phyloP scores from a whole-genome alignment of 2,888 invertebrate species.

The Drepanosiphum platanoidis region DNA sequence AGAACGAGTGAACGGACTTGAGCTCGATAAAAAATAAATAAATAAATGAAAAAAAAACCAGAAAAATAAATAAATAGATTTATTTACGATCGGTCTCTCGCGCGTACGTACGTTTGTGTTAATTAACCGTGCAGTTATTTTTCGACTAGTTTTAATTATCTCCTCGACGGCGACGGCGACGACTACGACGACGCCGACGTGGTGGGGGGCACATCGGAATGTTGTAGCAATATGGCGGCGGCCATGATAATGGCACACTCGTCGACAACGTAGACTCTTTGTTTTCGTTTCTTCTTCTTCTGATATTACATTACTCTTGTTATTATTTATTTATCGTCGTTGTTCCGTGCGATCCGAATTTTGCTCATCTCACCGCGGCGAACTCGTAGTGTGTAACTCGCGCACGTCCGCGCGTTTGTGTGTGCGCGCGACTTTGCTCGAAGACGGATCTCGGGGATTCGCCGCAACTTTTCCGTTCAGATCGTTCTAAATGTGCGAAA shows the following conservation, averaged over 20 bases:
- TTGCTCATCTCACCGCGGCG: too few relatives aligned
- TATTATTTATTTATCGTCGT: too few relatives aligned
- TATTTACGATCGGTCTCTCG: slow-evolving; percentile 30
- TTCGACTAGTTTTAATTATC: slow-evolving; percentile 61
- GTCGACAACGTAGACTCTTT: slow-evolving; percentile 61
- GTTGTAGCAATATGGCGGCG: slow-evolving; percentile 62
- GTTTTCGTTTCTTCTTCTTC: slow-evolving; percentile 62
- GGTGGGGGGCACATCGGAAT: slow-evolving; percentile 61
- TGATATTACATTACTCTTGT: slow-evolving; percentile 22
- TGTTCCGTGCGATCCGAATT: background rate
- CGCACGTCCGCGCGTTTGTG: background rate
- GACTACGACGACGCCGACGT: too few relatives aligned
- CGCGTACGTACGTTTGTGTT: slow-evolving; percentile 46
- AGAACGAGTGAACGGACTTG: too few relatives aligned
- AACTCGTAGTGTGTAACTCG: background rate
- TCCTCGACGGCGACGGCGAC: too few relatives aligned
- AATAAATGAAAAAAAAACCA: slow-evolving; percentile 21
- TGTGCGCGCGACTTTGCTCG: background rate
- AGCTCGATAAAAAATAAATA: too few relatives aligned
- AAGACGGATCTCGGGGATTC: background rate
- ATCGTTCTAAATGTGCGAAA: slow-evolving; percentile 46
- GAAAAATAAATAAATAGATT: slow-evolving; percentile 21
- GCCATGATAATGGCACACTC: slow-evolving; percentile 62
- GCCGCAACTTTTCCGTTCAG: too few relatives aligned
- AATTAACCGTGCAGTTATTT: slow-evolving; percentile 61